A percentile compares a stretch with the other conserved stretches of the same genome.
These are phyloP conservation scores for Siphlonurus alternatus DNA, from an alignment of 2,888 invertebrate genomes.

Conservation along the genomic window DNA sequence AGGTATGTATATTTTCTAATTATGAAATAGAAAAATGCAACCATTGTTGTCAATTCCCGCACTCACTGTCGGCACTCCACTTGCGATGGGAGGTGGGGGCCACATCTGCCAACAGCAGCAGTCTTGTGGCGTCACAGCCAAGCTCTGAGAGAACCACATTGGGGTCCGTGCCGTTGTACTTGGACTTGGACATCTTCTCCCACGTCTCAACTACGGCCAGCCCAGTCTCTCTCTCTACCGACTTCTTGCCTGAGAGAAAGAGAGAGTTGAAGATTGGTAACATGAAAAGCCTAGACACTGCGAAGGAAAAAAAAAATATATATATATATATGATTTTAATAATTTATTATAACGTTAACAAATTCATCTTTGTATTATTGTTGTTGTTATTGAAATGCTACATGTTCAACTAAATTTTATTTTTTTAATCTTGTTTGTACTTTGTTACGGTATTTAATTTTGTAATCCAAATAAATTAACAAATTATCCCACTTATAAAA, in stretches of 20 bases:
- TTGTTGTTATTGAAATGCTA: too few species aligned
- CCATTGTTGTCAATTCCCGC: neutral
- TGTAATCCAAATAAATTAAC: too few species aligned
- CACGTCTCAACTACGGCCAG: conserved; percentile 53
- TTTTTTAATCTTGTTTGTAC: too few species aligned
- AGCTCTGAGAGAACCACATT: conserved; percentile 57
- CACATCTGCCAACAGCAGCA: conserved; percentile 78
- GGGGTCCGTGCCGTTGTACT: conserved; percentile 92
- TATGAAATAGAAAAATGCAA: too few species aligned
- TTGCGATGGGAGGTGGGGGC: conserved; percentile 76
- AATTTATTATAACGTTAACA: neutral
- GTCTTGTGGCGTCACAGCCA: conserved; percentile 78
- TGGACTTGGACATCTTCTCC: conserved; percentile 99
- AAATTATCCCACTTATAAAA: too few species aligned
- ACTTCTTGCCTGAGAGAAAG: conserved; percentile 28
- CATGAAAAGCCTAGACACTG: neutral
- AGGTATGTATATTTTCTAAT: too few species aligned
- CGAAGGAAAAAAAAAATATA: neutral
- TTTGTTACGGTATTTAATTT: too few species aligned
- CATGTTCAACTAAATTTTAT: too few species aligned
- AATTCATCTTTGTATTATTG: too few species aligned
- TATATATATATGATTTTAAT: too few species aligned
- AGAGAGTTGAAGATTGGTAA: neutral
- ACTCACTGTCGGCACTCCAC: conserved; percentile 75
- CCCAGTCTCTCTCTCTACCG: conserved; percentile 41